These are phyloP conservation scores for Euwallacea fornicatus DNA, from an alignment of 1,140 invertebrate genomes.

Conservation along the genomic window DNA sequence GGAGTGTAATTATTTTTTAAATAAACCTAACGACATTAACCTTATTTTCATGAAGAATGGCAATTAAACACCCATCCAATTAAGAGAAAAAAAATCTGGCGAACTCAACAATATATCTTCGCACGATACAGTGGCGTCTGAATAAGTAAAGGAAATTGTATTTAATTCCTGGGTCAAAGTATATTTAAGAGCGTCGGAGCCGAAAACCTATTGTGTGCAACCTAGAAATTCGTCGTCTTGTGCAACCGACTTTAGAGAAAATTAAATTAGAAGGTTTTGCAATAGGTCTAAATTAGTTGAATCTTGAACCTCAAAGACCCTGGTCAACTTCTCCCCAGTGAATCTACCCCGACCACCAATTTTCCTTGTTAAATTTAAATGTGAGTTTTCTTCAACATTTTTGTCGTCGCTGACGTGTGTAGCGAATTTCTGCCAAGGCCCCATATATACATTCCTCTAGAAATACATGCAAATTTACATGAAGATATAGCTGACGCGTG, in stretches of 20 bases:
- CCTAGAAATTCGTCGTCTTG: conserved; percentile 14
- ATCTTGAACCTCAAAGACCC: background rate
- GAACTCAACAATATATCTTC: conserved; percentile 15
- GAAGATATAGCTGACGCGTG: too few species aligned
- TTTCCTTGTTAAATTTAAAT: background rate
- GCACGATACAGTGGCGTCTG: background rate
- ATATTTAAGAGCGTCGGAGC: conserved; percentile 11
- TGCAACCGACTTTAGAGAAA: background rate
- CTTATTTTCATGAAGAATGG: conserved; percentile 3
- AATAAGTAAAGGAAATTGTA: conserved; percentile 12
- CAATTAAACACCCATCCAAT: conserved; percentile 14
- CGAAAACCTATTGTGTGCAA: conserved; percentile 17
- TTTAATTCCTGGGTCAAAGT: conserved; percentile 18
- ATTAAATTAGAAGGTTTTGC: background rate
- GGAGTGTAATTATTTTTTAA: background rate
- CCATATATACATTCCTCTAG: background rate
- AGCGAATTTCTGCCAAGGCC: background rate
- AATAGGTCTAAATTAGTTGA: background rate
- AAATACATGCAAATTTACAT: background rate
- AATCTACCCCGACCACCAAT: background rate
- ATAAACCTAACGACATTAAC: conserved; percentile 5
- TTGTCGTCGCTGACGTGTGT: background rate
- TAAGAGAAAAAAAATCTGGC: conserved; percentile 8
- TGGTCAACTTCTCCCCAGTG: background rate
- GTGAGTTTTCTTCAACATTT: background rate